A percentile compares a stretch with the other conserved stretches of the same genome.
These are phyloP conservation scores for Euthynnus affinis DNA, from an alignment of 2,797 vertebrate genomes.

Conservation along the genomic window DNA sequence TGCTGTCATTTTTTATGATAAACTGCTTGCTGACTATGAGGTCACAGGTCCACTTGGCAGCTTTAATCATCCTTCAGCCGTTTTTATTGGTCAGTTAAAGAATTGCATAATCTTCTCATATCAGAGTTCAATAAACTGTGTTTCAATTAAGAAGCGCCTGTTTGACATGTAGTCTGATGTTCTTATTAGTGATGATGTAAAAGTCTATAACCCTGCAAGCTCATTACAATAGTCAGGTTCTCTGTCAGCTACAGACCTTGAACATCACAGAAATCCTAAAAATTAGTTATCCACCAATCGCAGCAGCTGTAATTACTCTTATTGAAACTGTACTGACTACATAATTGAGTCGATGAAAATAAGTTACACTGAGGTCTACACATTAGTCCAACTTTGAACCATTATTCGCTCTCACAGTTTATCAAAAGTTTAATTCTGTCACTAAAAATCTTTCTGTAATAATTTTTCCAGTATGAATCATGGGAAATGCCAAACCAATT, in stretches of 20 bases:
- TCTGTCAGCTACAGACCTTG: constrained; percentile 17
- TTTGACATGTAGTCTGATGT: constrained; percentile 21
- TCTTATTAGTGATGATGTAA: constrained; percentile 21
- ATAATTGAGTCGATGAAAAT: constrained; percentile 23
- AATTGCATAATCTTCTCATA: constrained; percentile 10
- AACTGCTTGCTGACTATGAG: not conserved
- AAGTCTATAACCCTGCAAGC: constrained; percentile 3
- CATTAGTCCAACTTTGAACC: constrained; percentile 22
- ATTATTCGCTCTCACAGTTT: constrained; percentile 21
- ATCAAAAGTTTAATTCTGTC: constrained; percentile 34
- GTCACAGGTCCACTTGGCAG: constrained; percentile 13
- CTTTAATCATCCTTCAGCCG: constrained; percentile 32
- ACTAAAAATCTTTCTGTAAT: constrained; percentile 9
- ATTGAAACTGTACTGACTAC: constrained; percentile 27
- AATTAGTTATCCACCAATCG: not conserved
- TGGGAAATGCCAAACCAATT: not conserved
- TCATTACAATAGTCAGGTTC: constrained; percentile 1
- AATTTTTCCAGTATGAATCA: not conserved
- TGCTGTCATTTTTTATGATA: not conserved
- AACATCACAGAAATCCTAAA: constrained; percentile 29
- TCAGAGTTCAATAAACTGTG: not conserved
- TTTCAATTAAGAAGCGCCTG: constrained; percentile 38
- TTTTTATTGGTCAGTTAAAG: constrained; percentile 33
- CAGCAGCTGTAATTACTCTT: constrained; percentile 37
- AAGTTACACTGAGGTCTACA: constrained; percentile 7